phyloP scores from a whole-genome alignment of 2,113 vertebrate species.

The Cygnus atratus region DNA sequence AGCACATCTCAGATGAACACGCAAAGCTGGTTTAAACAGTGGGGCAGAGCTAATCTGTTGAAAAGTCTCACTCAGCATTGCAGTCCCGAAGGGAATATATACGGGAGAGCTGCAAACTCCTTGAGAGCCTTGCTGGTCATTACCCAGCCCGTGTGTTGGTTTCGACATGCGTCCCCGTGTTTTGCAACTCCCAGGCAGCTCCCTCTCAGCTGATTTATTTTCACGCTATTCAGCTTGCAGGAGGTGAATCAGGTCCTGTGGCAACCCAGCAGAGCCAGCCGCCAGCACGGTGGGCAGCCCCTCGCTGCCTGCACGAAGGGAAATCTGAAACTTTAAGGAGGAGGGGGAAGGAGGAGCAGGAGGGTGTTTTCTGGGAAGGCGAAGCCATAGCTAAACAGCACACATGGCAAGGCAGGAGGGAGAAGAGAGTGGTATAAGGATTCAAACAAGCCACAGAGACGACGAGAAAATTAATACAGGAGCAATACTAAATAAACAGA shows the following conservation, averaged over 20 bases:
- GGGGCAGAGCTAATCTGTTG: slow-evolving; percentile 9
- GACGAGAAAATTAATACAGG: not conserved
- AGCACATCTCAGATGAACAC: not conserved
- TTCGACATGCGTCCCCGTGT: not conserved
- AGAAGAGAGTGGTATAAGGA: not conserved
- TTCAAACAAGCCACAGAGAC: not conserved
- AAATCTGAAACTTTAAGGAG: slow-evolving; percentile 56
- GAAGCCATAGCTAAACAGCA: slow-evolving; percentile 18
- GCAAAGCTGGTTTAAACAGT: not conserved
- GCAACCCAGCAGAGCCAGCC: not conserved
- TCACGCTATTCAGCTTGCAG: slow-evolving; percentile 22
- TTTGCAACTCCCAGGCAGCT: slow-evolving; percentile 16
- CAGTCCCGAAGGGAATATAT: not conserved
- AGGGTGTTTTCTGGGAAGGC: slow-evolving; percentile 45
- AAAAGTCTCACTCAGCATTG: slow-evolving; percentile 43
- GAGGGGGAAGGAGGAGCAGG: slow-evolving; percentile 51
- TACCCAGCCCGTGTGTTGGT: not conserved
- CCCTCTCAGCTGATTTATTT: slow-evolving; percentile 52
- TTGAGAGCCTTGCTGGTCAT: not conserved
- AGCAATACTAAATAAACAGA: not conserved
- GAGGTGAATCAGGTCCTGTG: slow-evolving; percentile 27
- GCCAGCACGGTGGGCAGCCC: slow-evolving; percentile 29
- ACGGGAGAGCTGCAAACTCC: not conserved
- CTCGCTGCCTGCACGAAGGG: slow-evolving; percentile 29
- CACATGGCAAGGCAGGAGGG: slow-evolving; percentile 40